phyloP scores from a whole-genome alignment of 2,113 vertebrate species.

The Himantopus leucocephalus region DNA sequence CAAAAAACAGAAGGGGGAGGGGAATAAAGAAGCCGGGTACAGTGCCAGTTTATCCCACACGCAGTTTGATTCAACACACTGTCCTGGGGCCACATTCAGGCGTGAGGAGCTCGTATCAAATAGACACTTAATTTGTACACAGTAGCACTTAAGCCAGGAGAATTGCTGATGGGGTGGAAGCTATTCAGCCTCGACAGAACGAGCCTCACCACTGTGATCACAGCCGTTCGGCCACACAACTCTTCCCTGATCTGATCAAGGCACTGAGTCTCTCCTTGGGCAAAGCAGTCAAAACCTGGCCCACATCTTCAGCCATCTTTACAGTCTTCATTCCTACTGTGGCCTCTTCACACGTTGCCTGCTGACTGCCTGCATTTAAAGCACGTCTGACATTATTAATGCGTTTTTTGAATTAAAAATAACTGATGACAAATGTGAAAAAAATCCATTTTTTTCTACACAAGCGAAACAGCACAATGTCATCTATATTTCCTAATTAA shows the following conservation, averaged over 20 bases:
- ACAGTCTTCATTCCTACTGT: not conserved
- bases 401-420: not conserved
- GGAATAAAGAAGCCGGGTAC: not conserved
- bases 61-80: not conserved
- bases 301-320: not conserved
- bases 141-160: not conserved
- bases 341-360: not conserved
- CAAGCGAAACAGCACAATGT: not conserved
- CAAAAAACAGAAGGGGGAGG: not conserved
- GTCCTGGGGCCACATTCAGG: not conserved
- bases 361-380: not conserved
- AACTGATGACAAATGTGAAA: not conserved
- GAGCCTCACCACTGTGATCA: not conserved
- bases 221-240: not conserved
- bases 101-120: not conserved
- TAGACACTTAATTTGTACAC: not conserved
- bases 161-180: not conserved
- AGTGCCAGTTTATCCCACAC: not conserved
- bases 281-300: not conserved
- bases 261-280: not conserved
- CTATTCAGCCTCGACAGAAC: not conserved
- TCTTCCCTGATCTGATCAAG: not conserved
- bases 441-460: not conserved
- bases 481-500: not conserved
- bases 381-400: not conserved